phyloP scores from a whole-genome alignment of 2,888 invertebrate genomes.

The Eristalinus sepulchralis region DNA sequence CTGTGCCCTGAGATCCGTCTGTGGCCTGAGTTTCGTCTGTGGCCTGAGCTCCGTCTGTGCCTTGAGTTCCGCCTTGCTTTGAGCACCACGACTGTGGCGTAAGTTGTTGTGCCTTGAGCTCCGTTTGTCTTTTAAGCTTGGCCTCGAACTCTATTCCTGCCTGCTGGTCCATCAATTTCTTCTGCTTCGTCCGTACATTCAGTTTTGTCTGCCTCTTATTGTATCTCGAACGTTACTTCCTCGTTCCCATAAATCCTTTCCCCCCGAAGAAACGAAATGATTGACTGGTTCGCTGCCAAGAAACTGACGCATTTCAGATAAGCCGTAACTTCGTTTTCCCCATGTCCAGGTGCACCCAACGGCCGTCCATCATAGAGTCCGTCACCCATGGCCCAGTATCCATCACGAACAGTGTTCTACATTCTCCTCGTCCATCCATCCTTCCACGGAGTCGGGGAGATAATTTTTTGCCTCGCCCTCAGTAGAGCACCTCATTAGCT shows the following conservation, averaged over 20 bases:
- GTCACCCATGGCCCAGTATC: neutral
- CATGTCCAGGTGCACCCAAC: neutral
- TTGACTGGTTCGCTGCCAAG: neutral
- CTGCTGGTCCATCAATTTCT: neutral
- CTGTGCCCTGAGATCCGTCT: neutral
- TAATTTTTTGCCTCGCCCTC: neutral
- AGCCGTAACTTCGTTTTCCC: neutral
- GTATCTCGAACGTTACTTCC: too few relatives aligned
- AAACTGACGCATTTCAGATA: neutral
- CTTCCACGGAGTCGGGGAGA: neutral
- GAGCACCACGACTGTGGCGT: too few relatives aligned
- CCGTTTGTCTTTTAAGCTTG: too few relatives aligned
- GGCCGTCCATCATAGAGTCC: neutral
- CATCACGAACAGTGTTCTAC: neutral
- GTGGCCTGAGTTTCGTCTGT: neutral
- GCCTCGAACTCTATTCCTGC: too few relatives aligned
- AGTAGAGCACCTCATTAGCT: conserved; percentile 10
- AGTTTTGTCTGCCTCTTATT: too few relatives aligned
- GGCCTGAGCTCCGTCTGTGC: neutral
- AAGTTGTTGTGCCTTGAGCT: neutral
- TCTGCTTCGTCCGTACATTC: neutral
- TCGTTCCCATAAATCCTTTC: too few relatives aligned
- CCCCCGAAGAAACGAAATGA: neutral
- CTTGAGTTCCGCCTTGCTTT: neutral
- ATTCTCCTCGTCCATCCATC: neutral